These are phyloP conservation scores for Dermatophagoides farinae DNA, from an alignment of 1,140 invertebrate species.

Conservation along the genomic window DNA sequence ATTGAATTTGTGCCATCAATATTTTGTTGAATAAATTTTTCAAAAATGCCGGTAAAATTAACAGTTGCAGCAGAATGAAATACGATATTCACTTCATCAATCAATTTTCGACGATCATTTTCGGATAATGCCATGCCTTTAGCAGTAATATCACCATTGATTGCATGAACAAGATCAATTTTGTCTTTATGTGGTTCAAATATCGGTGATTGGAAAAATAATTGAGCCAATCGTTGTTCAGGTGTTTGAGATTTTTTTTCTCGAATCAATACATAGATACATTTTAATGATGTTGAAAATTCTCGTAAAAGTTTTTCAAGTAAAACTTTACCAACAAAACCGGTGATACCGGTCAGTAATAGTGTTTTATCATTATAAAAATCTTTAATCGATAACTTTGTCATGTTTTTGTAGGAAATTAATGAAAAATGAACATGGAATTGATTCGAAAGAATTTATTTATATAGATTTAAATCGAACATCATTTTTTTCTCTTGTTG, in stretches of 20 bases:
- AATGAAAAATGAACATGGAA: no score
- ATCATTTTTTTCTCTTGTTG: no score
- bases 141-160: constrained; percentile 74
- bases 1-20: constrained; percentile 65
- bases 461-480: no score
- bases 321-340: constrained; percentile 47
- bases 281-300: constrained; percentile 20
- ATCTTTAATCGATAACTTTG: constrained; percentile 18
- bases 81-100: constrained; percentile 59
- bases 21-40: constrained; percentile 55
- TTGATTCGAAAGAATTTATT: no score
- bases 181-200: background rate
- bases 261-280: constrained; percentile 28
- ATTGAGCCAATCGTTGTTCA: constrained; percentile 22
- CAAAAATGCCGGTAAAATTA: constrained; percentile 88
- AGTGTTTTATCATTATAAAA: constrained; percentile 44
- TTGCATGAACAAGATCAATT: constrained; percentile 57
- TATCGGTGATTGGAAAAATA: constrained; percentile 14
- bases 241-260: constrained; percentile 23
- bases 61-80: constrained; percentile 97
- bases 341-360: constrained; percentile 42
- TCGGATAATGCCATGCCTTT: constrained; percentile 62
- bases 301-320: constrained; percentile 30
- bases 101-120: constrained; percentile 46
- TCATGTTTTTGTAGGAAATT: no score